Base-by-base conservation (phyloP, 2,113 vertebrate genomes). In the Cettia cetti region DNA sequence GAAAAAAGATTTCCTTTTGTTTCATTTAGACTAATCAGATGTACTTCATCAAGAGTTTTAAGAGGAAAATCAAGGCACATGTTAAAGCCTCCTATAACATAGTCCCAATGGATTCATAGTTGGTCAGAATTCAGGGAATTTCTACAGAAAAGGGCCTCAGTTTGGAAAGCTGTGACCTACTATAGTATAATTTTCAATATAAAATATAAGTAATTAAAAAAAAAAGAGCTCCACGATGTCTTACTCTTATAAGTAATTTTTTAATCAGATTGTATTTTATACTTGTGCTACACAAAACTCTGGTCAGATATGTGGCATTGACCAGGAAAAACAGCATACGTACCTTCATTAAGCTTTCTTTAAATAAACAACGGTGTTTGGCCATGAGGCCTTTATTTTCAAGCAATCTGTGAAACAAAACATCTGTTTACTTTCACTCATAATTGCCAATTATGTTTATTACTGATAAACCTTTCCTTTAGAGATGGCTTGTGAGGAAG, bases 391-490 rank as follows among this genome's bases (percentile, higher is more conserved):
- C 15, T 80, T 91, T 52, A 50, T 78, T 83, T 49, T 66, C 53
- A 56, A 96, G 49, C 66, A 82, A 50, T 87, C 65, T 92, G 72
- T 84, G 69, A 90, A 94, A 76, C 33, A 80, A 95, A 89, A 77
- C 78, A 90, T 79, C 53, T 16, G 1, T 77, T 90, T 75, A 60
- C 47, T 93, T 96, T 77, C 26, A 82, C 19, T 82, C 37, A 56
- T 89, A 87, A 94, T 56, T 59, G 59, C 24, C 87, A 94, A 95
- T 96, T 92, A 95, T 71, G 45, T 37, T 95, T 93, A 85, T 94
- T 85, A 81, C 37, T 95, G 91, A 97, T 94, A 92, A 96, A 74
- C 44, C 78, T 92, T 86, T 95, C 40, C 42, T 92, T 92, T 91
- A 89, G 88, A 97, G 93, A 92, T 92, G 80, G 77, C 80, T 92